These are phyloP conservation scores for Apodemus agrarius DNA, from an alignment of 2,797 vertebrate genomes.

Conservation along the genomic window DNA sequence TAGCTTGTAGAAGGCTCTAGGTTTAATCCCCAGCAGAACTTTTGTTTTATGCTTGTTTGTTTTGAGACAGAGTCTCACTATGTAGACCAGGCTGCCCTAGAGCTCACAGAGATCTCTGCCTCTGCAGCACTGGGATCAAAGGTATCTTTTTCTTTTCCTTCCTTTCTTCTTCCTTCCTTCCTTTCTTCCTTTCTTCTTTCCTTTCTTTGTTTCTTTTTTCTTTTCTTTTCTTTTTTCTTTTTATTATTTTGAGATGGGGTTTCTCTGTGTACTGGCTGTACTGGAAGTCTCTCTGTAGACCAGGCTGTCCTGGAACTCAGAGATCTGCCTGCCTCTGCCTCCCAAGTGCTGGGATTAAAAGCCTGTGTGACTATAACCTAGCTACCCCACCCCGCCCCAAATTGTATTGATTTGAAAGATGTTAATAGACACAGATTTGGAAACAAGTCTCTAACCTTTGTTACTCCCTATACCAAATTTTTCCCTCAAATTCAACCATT, in stretches of 20 bases:
- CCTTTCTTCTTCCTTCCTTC: too few relatives aligned
- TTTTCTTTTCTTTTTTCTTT: not conserved
- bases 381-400: not conserved
- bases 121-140: not conserved
- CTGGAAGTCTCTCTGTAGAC: not conserved
- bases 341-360: not conserved
- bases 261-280: not conserved
- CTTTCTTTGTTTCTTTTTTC: fast-evolving
- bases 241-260: not conserved
- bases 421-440: not conserved
- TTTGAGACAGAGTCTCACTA: not conserved
- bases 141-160: not conserved
- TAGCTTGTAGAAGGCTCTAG: not conserved
- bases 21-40: not conserved
- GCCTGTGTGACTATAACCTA: not conserved
- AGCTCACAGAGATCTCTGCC: not conserved
- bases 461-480: not conserved
- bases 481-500: not conserved
- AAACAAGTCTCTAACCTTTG: not conserved
- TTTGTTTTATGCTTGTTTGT: not conserved
- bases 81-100: not conserved
- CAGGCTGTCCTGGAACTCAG: not conserved
- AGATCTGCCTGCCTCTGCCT: not conserved
- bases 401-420: not conserved
- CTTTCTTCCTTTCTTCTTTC: too few relatives aligned